A percentile compares a stretch with the other conserved stretches of the same genome.
Evolutionary conservation across 2,113 vertebrate genomes (phyloP).

Genomic region (Sander vitreus): DNA sequence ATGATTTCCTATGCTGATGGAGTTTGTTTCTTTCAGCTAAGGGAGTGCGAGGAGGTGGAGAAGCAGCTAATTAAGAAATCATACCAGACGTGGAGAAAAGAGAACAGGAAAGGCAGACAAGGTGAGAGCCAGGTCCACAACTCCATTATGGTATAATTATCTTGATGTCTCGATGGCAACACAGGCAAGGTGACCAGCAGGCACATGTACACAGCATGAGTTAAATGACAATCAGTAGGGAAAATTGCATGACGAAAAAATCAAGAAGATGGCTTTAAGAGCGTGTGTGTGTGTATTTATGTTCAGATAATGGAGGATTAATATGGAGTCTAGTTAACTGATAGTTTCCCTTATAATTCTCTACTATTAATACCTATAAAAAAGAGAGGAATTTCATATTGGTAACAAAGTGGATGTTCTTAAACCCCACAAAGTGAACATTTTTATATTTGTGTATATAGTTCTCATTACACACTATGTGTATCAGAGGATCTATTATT

Average conservation of each 20-base stretch:
- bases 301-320: not conserved
- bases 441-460: not conserved
- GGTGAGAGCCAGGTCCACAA: conserved; percentile 14
- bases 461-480: not conserved
- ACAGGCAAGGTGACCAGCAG: conserved; percentile 3
- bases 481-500: not conserved
- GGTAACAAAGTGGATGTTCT: not conserved
- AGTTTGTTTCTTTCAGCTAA: not conserved
- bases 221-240: not conserved
- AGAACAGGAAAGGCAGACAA: conserved; percentile 13
- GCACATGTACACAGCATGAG: not conserved
- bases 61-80: conserved; percentile 37
- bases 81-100: conserved; percentile 26
- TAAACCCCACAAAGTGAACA: not conserved
- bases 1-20: not conserved
- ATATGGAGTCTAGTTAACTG: not conserved
- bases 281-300: not conserved
- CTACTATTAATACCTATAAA: not conserved
- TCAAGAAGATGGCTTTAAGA: not conserved
- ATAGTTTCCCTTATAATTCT: not conserved
- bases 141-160: conserved; percentile 48
- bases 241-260: not conserved
- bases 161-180: conserved; percentile 35
- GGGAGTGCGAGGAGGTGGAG: not conserved
- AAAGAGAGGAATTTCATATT: not conserved